A percentile compares a stretch with the other conserved stretches of the same genome.
phyloP scores from a whole-genome alignment of 2,888 invertebrate genomes.

The Piscicola geometra region DNA sequence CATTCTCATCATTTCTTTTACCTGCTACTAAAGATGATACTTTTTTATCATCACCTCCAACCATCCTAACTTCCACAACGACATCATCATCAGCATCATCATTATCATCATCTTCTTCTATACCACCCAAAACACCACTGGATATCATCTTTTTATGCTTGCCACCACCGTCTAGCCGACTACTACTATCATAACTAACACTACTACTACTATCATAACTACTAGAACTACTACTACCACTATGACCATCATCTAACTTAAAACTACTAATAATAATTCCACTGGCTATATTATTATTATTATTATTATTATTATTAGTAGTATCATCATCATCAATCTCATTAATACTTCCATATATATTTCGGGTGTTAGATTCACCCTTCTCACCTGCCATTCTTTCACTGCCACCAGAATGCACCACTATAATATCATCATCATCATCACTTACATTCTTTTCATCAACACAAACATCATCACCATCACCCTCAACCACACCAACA shows the following conservation, averaged over 20 bases:
- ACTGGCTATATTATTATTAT: neutral
- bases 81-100: too few relatives aligned
- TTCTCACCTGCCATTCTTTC: neutral
- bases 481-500: neutral
- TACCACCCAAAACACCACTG: too few relatives aligned
- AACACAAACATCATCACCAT: neutral
- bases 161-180: too few relatives aligned
- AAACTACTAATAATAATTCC: neutral
- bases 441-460: neutral
- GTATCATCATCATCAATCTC: neutral
- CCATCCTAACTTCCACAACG: too few relatives aligned
- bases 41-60: too few relatives aligned
- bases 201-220: neutral
- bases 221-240: neutral
- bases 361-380: neutral
- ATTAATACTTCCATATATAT: neutral
- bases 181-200: neutral
- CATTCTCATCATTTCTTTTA: too few relatives aligned
- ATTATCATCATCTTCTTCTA: too few relatives aligned
- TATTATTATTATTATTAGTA: neutral
- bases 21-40: too few relatives aligned
- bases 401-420: neutral
- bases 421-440: neutral
- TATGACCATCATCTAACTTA: neutral
- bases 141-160: constrained; percentile 6